Percentiles rank a stretch among this genome's conserved stretches.
Evolutionary conservation across 2,797 vertebrate genomes (phyloP).

Genomic region (Peromyscus melanophrys): DNA sequence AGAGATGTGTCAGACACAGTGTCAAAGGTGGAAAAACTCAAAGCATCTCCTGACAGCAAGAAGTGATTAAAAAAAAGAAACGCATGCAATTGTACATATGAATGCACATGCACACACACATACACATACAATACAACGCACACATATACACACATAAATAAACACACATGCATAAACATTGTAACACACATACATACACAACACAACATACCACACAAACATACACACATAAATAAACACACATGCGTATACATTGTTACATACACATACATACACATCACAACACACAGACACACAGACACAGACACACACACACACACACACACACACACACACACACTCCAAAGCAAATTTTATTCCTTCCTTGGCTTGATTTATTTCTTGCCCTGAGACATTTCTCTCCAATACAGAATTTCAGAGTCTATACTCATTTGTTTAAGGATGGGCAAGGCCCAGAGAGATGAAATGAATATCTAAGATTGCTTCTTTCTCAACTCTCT

Average conservation of each 20-base stretch:
- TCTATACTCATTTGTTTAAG: neutral
- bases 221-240: too few relatives aligned
- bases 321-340: neutral
- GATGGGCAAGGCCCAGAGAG: neutral
- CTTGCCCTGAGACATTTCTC: neutral
- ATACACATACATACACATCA: neutral
- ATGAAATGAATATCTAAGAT: neutral
- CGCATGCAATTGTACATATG: neutral
- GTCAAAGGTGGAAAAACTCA: conserved; percentile 79
- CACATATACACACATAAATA: neutral
- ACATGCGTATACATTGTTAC: neutral
- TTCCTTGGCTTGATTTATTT: neutral
- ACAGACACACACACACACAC: neutral
- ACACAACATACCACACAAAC: neutral
- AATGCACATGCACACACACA: too few relatives aligned
- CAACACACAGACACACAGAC: neutral
- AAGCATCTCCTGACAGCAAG: conserved; percentile 15
- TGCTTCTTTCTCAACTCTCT: neutral
- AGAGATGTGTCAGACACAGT: conserved; percentile 80
- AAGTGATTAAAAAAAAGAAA: neutral
- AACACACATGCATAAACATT: too few relatives aligned
- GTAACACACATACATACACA: too few relatives aligned
- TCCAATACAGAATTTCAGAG: neutral
- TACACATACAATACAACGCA: neutral
- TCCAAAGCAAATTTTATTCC: neutral